phyloP scores from a whole-genome alignment of 2,888 invertebrate species.

The Amblyjoppa proteus region DNA sequence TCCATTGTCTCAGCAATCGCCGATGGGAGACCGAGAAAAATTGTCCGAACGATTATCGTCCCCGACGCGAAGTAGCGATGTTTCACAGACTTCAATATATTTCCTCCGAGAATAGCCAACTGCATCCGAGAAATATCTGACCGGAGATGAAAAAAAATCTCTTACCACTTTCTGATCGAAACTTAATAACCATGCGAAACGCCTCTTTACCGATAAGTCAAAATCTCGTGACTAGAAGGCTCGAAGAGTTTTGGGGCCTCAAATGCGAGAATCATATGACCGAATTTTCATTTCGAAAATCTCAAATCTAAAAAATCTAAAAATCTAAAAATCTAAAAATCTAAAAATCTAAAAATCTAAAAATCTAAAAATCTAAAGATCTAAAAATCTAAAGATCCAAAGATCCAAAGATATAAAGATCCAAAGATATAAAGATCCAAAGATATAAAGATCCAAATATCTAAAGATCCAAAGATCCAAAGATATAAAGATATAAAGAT shows the following conservation, averaged over 20 bases:
- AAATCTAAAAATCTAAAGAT: too few relatives aligned
- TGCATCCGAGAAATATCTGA: not conserved
- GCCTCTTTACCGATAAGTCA: not conserved
- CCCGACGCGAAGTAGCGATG: not conserved
- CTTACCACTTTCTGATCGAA: not conserved
- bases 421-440: too few relatives aligned
- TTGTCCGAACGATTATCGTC: not conserved
- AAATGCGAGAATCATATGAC: slow-evolving; percentile 68
- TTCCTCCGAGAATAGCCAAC: not conserved
- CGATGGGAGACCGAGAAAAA: slow-evolving; percentile 49
- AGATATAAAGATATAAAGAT: too few relatives aligned
- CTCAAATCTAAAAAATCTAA: slow-evolving; percentile 6
- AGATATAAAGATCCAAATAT: too few relatives aligned
- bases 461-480: too few relatives aligned
- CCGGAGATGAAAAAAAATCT: not conserved
- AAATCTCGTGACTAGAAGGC: not conserved
- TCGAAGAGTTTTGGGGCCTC: slow-evolving; percentile 11
- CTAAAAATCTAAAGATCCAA: too few relatives aligned
- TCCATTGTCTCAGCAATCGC: slow-evolving; percentile 58
- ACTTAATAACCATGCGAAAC: not conserved
- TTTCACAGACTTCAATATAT: slow-evolving; percentile 1
- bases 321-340: too few relatives aligned
- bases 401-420: too few relatives aligned
- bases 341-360: too few relatives aligned
- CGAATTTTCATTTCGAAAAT: not conserved